Evolutionary conservation across 1,140 invertebrate species (phyloP).

Genomic region (Papilio aristodemus): DNA sequence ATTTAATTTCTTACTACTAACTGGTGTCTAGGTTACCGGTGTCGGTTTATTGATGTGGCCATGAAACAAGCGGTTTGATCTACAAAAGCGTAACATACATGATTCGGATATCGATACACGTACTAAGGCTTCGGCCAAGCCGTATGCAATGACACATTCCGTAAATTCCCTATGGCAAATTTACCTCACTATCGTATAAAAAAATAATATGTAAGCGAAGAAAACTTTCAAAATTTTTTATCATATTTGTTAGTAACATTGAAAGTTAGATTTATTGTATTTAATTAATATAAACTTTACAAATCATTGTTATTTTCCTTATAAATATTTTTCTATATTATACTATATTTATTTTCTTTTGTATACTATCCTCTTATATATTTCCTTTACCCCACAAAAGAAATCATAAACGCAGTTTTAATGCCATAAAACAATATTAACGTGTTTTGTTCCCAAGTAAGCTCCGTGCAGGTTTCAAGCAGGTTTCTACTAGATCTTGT

Average conservation of each 20-base stretch:
- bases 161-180: too few relatives aligned
- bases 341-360: too few relatives aligned
- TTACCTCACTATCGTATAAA: too few relatives aligned
- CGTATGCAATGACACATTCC: not conserved
- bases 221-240: too few relatives aligned
- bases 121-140: not conserved
- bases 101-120: not conserved
- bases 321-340: too few relatives aligned
- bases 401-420: not conserved
- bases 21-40: not conserved
- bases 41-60: constrained; percentile 2
- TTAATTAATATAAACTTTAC: too few relatives aligned
- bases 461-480: constrained; percentile 10
- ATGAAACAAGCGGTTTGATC: not conserved
- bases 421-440: not conserved
- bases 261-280: too few relatives aligned
- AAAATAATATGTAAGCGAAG: too few relatives aligned
- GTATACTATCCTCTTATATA: too few relatives aligned
- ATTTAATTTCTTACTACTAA: not conserved
- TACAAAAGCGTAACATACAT: not conserved
- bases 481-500: constrained; percentile 11
- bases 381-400: too few relatives aligned
- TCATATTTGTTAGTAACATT: too few relatives aligned
- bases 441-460: not conserved
- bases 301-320: too few relatives aligned